Percentiles rank a stretch among this genome's conserved stretches.
These are phyloP conservation scores for Pectinophora gossypiella DNA, from an alignment of 1,140 invertebrate species.

Conservation along the genomic window DNA sequence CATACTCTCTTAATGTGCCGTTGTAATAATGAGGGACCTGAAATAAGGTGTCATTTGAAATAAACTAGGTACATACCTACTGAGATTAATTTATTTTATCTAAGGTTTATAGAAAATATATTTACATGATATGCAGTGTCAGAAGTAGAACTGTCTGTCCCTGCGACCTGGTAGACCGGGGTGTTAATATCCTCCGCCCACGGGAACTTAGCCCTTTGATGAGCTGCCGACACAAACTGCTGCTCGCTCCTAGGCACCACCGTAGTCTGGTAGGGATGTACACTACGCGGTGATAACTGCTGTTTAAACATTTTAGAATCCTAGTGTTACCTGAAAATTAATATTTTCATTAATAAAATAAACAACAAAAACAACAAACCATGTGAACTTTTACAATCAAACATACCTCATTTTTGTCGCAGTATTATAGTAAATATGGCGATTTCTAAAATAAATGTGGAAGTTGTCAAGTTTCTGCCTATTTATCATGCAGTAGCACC, in stretches of 20 bases:
- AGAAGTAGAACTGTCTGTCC: slow-evolving; percentile 67
- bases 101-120: too few species aligned
- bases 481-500: too few species aligned
- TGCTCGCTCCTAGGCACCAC: slow-evolving; percentile 64
- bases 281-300: slow-evolving; percentile 61
- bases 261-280: slow-evolving; percentile 72
- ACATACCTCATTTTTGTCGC: slow-evolving; percentile 1
- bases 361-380: background rate
- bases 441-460: too few species aligned
- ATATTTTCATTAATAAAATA: background rate
- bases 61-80: background rate
- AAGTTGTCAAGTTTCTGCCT: too few species aligned
- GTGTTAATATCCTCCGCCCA: slow-evolving; percentile 64
- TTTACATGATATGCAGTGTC: slow-evolving; percentile 64
- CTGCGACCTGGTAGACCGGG: slow-evolving; percentile 54
- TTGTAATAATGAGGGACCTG: slow-evolving; percentile 67
- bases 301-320: slow-evolving; percentile 64
- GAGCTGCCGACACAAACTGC: slow-evolving; percentile 56
- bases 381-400: background rate
- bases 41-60: slow-evolving; percentile 12
- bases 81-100: too few species aligned
- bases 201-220: slow-evolving; percentile 67
- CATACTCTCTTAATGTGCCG: slow-evolving; percentile 41
- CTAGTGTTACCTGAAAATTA: slow-evolving; percentile 16
- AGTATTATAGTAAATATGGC: too few species aligned